These are phyloP conservation scores for Onthophagus taurus DNA, from an alignment of 1,140 invertebrate genomes.

Conservation along the genomic window DNA sequence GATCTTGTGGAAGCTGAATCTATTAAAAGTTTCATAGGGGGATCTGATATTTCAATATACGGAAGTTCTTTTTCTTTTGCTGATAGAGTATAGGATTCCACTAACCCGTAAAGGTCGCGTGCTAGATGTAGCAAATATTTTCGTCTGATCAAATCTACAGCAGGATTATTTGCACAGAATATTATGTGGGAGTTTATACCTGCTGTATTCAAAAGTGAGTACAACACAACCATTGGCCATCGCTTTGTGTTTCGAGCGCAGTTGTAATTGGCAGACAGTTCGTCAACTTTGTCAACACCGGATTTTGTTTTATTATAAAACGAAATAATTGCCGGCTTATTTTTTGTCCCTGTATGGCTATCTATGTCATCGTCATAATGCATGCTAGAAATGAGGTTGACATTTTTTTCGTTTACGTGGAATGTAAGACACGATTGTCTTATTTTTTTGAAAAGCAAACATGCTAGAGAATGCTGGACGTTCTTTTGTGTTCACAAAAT, in stretches of 20 bases:
- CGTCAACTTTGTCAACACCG: constrained; percentile 9
- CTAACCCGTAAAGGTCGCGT: no score
- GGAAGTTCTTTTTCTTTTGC: no score
- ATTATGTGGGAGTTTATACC: constrained; percentile 5
- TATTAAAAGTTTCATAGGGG: no score
- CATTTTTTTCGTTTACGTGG: constrained; percentile 9
- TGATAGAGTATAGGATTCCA: no score
- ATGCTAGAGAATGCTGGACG: background rate
- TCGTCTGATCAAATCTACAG: no score
- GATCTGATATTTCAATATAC: no score
- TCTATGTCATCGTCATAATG: constrained; percentile 9
- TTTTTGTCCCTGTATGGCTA: background rate
- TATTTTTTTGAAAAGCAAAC: background rate
- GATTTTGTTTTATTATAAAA: constrained; percentile 15
- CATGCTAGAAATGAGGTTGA: constrained; percentile 13
- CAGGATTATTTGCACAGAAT: no score
- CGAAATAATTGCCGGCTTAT: constrained; percentile 10
- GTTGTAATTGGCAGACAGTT: constrained; percentile 12
- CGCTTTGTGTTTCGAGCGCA: constrained; percentile 11
- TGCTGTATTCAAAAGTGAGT: constrained; percentile 9
- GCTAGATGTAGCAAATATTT: no score
- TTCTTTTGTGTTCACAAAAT: constrained; percentile 12
- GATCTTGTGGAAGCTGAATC: no score
- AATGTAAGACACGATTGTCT: constrained; percentile 1
- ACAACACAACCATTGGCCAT: constrained; percentile 16